Evolutionary conservation across 2,113 vertebrate genomes (phyloP).

Genomic region (mouse (Mus musculus)): GRCm39 chr10:123397001-123397500

Average conservation of each 20-base stretch:
- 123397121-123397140: not conserved
- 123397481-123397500: not conserved
- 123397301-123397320: not conserved
- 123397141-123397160: not conserved
- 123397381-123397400: not conserved
- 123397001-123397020: not conserved
- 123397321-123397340: no score
- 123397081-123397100: not conserved
- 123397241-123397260: not conserved
- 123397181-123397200: not conserved
- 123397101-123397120: not conserved
- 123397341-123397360: not conserved
- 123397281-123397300: not conserved
- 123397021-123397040: not conserved
- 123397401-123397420: not conserved
- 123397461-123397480: not conserved
- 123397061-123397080: accelerated
- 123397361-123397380: not conserved
- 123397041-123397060: not conserved
- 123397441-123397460: not conserved
- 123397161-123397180: not conserved
- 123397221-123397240: not conserved
- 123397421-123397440: not conserved
- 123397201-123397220: not conserved
- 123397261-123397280: not conserved